Evolutionary conservation across 2,113 vertebrate species (phyloP).

Genomic region (Leucoraja erinaceus): DNA sequence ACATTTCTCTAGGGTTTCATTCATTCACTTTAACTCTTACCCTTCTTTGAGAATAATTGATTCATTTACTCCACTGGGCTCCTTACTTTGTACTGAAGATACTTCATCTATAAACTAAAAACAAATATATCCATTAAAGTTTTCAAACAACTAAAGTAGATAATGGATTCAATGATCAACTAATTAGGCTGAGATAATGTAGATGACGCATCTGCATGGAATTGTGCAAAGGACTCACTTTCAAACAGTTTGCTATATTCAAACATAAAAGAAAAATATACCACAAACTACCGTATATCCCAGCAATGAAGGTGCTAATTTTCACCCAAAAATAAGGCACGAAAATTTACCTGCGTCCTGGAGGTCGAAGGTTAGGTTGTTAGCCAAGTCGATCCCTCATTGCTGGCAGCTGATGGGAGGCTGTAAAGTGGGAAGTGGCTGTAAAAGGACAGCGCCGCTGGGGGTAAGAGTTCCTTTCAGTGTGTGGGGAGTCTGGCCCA

Average conservation of each 20-base stretch:
- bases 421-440: no score
- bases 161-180: background rate
- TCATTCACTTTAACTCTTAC: slow-evolving; percentile 54
- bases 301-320: no score
- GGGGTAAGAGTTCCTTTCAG: no score
- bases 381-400: no score
- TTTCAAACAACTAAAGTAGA: background rate
- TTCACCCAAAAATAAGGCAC: no score
- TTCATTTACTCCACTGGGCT: slow-evolving; percentile 77
- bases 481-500: no score
- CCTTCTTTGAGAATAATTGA: slow-evolving; percentile 93
- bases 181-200: background rate
- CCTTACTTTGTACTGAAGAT: slow-evolving; percentile 86
- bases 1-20: background rate
- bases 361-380: no score
- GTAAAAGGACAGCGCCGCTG: no score
- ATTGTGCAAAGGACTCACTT: background rate
- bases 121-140: background rate
- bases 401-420: no score
- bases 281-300: no score
- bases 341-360: no score
- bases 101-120: slow-evolving; percentile 92
- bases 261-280: background rate
- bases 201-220: background rate
- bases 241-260: background rate